A percentile compares a stretch with the other conserved stretches of the same genome.
Evolutionary conservation across 2,113 vertebrate genomes (phyloP).

Genomic region (Onychostoma macrolepis): DNA sequence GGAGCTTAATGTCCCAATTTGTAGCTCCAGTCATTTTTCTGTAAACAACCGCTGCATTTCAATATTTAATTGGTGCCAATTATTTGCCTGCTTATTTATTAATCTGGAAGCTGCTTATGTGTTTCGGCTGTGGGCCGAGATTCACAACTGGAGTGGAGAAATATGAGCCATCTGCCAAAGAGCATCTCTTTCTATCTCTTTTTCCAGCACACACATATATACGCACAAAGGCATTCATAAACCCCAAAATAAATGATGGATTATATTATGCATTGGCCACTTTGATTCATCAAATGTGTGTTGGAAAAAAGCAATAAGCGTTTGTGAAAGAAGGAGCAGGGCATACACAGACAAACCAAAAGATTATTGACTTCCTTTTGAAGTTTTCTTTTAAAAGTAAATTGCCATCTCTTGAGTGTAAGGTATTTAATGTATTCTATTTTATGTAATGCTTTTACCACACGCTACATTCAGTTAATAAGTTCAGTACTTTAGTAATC

Average conservation of each 20-base stretch:
- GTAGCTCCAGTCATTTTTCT: slow-evolving; percentile 47
- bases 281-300: background rate
- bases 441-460: background rate
- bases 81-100: slow-evolving; percentile 48
- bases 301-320: background rate
- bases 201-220: slow-evolving; percentile 11
- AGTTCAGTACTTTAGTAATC: background rate
- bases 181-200: slow-evolving; percentile 21
- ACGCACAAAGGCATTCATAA: background rate
- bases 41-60: slow-evolving; percentile 52
- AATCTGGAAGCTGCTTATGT: slow-evolving; percentile 48
- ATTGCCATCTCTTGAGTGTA: background rate
- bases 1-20: slow-evolving; percentile 44
- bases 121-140: slow-evolving; percentile 24
- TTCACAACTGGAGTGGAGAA: slow-evolving; percentile 38
- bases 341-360: background rate
- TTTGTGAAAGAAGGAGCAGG: background rate
- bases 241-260: background rate
- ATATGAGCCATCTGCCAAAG: slow-evolving; percentile 39
- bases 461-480: background rate
- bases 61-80: slow-evolving; percentile 48
- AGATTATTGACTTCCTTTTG: background rate
- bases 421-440: background rate
- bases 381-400: background rate
- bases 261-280: background rate